Conservation (phyloP, 2,113 vertebrate genomes). For the Neodontobutis hainanensis region DNA sequence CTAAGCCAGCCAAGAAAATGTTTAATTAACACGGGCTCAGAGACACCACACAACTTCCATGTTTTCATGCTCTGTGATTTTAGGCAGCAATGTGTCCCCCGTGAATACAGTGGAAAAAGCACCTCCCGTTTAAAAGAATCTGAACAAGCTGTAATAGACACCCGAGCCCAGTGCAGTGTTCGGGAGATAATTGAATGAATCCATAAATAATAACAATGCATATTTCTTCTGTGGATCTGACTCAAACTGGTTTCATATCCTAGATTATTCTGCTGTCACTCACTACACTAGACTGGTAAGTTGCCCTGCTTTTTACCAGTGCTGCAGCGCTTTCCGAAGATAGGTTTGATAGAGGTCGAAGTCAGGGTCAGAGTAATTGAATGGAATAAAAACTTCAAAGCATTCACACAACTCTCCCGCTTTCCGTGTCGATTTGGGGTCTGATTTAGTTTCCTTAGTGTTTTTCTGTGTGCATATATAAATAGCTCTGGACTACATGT, state of each 20-base stretch:
- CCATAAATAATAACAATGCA: conserved; percentile 10
- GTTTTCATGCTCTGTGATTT: conserved; percentile 12
- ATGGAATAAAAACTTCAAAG: conserved; percentile 7
- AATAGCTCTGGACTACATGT: conserved; percentile 1
- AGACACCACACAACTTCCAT: conserved; percentile 1
- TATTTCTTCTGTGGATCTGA: background rate
- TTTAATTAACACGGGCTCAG: conserved; percentile 5
- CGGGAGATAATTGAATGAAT: conserved; percentile 8
- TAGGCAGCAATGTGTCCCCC: conserved; percentile 1
- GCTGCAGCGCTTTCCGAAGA: background rate
- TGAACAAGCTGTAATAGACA: conserved; percentile 2
- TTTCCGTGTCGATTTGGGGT: background rate
- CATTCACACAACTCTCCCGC: background rate
- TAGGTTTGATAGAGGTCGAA: conserved; percentile 5
- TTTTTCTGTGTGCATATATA: background rate
- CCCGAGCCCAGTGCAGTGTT: background rate
- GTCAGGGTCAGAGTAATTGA: conserved; percentile 8
- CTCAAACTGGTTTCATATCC: background rate
- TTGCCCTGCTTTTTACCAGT: conserved; percentile 3
- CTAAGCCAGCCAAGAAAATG: background rate
- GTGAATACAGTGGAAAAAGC: background rate
- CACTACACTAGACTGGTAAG: background rate
- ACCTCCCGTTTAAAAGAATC: background rate
- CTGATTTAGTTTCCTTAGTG: background rate
- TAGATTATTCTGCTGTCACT: background rate